Percentiles rank a stretch among this genome's conserved stretches.
Conservation (phyloP, 2,888 invertebrate species). For the Ctenicera cuprea region DNA sequence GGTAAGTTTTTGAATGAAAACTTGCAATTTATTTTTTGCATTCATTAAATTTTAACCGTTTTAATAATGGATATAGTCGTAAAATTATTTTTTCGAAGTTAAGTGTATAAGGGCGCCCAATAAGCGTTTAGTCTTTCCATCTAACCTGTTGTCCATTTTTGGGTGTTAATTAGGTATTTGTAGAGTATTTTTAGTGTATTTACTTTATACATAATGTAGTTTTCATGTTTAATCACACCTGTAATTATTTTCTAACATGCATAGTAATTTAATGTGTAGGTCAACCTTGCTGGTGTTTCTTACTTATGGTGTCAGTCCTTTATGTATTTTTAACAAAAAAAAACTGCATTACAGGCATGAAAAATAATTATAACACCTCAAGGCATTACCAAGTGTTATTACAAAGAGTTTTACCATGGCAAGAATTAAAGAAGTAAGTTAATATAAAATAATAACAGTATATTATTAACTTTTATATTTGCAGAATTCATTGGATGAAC, state of each 20-base stretch:
- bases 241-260: conserved; percentile 28
- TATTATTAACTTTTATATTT: conserved; percentile 43
- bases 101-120: not conserved
- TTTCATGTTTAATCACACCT: conserved; percentile 18
- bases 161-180: not conserved
- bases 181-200: not conserved
- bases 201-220: conserved; percentile 8
- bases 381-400: conserved; percentile 62
- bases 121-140: not conserved
- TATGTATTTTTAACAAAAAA: not conserved
- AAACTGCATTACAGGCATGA: conserved; percentile 64
- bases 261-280: conserved; percentile 25
- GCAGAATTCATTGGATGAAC: conserved; percentile 84
- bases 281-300: not conserved
- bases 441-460: not conserved
- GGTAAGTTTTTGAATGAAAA: conserved; percentile 48
- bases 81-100: not conserved
- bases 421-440: conserved; percentile 65
- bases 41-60: not conserved
- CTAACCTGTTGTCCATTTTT: not conserved
- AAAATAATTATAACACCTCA: conserved; percentile 65
- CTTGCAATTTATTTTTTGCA: not conserved
- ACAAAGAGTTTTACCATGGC: conserved; percentile 62
- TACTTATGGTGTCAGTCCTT: not conserved
- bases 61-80: not conserved